Evolutionary conservation across 35 echinoderm and acorn worm species (phyloP).

Genomic region (Antedon bifida): DNA sequence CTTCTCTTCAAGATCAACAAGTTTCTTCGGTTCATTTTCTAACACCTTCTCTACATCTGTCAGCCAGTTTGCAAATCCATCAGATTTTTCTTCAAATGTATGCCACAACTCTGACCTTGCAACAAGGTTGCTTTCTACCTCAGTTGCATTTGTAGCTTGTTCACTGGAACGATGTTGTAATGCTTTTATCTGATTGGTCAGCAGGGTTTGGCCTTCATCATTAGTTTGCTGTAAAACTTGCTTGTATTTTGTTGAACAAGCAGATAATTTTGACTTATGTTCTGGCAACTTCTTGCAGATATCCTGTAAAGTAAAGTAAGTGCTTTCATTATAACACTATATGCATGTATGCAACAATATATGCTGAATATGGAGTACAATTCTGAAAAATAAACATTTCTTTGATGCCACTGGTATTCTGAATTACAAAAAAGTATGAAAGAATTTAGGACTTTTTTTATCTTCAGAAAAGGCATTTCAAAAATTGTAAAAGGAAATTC

Average conservation of each 20-base stretch:
- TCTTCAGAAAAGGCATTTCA: no score
- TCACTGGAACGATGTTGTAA: slow-evolving; percentile 5
- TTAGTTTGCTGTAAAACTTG: not conserved
- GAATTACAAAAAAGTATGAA: no score
- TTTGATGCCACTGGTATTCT: no score
- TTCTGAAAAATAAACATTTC: no score
- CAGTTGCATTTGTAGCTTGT: not conserved
- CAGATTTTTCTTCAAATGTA: slow-evolving; percentile 9
- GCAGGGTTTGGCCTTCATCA: not conserved
- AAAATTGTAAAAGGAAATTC: no score
- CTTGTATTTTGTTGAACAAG: not conserved
- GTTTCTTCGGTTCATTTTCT: slow-evolving; percentile 10
- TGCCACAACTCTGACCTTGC: slow-evolving; percentile 4
- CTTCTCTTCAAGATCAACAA: slow-evolving; percentile 8
- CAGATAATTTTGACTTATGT: not conserved
- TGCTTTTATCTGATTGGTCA: not conserved
- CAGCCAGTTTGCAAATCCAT: not conserved
- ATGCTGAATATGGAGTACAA: no score
- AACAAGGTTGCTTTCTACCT: not conserved
- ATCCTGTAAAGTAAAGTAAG: not conserved
- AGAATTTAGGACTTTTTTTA: no score
- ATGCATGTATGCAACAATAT: no score
- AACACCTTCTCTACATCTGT: slow-evolving; percentile 4
- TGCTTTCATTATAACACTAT: no score
- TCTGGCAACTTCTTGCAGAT: not conserved